Evolutionary conservation across 2,888 invertebrate genomes (phyloP), one percentile per base, ranked within the genome.

Genomic region (Busseola fusca): DNA sequence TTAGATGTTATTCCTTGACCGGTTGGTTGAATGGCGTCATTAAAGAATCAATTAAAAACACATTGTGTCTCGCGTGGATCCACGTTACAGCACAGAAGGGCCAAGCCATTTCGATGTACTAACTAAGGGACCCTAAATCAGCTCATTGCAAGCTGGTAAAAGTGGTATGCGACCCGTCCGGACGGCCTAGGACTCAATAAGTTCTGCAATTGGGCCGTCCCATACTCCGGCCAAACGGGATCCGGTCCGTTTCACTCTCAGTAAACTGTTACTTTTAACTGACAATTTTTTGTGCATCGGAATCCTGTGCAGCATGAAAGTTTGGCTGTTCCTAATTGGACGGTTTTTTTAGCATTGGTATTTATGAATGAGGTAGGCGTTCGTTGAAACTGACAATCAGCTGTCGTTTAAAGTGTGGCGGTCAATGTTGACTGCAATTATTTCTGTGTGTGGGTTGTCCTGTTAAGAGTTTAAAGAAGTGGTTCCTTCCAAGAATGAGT

Each of bases 221-320:
- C 85, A 77, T 48, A 30, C 50, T 75, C 84, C 84, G 86, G 77
- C 76, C 72, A 68, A 81, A 82, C 76, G 75, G 85, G 81, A 78
- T 69, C 73, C 73, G 52, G 52, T 52, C 80, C 84, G 86, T 86
- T 90, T 90, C 90, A 89, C 89, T 90, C 87, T 89, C 88, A 6
- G 21, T 79, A 74, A 52, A 78, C 74, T 73, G 80, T 82, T 82
- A 84, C 87, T 87, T 85, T 86, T 84, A 80, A 86, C 71, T 70
- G 70, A 64, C 69, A 66, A 52, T 69, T 79, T 72, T 84, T 81
- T 78, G 54, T 60, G 58, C 54, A 50, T 37, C 27, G 63, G 72
- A 37, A 67, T 83, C 68, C 57, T 54, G 66, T 52, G 27, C 52
- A 25, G 52, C 60, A 62, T 58, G 81, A 81, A 83, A 78, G 68